Conservation (phyloP, 1,140 invertebrate species). For the Hirudo medicinalis region DNA sequence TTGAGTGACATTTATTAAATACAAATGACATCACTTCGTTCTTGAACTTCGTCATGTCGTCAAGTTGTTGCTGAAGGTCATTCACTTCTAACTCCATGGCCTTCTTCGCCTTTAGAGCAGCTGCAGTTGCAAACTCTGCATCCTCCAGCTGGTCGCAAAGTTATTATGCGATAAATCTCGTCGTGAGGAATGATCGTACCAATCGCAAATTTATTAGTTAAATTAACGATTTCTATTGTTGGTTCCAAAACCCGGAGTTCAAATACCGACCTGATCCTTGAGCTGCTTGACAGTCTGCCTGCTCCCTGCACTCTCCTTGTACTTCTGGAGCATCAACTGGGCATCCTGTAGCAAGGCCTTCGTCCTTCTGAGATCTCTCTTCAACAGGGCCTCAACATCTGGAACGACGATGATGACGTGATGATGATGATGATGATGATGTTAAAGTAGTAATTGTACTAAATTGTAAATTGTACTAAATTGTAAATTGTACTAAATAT, state of each 20-base stretch:
- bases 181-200: too few species aligned
- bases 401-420: not conserved
- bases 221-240: not conserved
- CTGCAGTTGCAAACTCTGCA: conserved; percentile 63
- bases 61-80: conserved; percentile 61
- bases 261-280: conserved; percentile 57
- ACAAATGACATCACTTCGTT: conserved; percentile 49
- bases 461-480: too few species aligned
- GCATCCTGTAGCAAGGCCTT: conserved; percentile 37
- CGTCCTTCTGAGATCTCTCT: conserved; percentile 33
- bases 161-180: too few species aligned
- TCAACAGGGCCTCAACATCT: conserved; percentile 34
- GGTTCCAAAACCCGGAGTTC: conserved; percentile 6
- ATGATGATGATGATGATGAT: not conserved
- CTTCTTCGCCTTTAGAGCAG: conserved; percentile 70
- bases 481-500: too few species aligned
- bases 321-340: conserved; percentile 56
- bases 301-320: conserved; percentile 64
- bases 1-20: not conserved
- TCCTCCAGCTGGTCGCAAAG: conserved; percentile 59
- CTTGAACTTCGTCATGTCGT: conserved; percentile 59
- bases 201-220: too few species aligned
- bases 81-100: conserved; percentile 62
- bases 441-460: too few species aligned
- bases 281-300: conserved; percentile 71